These are phyloP conservation scores for Eidolon dupreanum DNA, from an alignment of 2,797 vertebrate genomes.

Conservation along the genomic window DNA sequence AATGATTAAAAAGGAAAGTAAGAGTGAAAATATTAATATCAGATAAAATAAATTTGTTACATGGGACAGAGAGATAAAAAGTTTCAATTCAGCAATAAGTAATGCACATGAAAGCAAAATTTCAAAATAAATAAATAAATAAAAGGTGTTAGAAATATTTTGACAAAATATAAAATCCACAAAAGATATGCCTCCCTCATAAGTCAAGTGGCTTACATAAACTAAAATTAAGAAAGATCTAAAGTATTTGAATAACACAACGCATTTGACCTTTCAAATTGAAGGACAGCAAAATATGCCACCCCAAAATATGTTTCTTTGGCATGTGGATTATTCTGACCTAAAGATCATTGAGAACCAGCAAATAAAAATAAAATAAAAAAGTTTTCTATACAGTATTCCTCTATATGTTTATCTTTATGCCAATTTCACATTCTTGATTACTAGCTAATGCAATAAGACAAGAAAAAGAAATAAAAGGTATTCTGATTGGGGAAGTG, in stretches of 20 bases:
- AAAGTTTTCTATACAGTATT: not conserved
- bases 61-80: not conserved
- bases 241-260: not conserved
- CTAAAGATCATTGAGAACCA: not conserved
- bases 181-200: not conserved
- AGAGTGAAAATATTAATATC: not conserved
- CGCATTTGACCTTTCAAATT: not conserved
- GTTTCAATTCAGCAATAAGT: not conserved
- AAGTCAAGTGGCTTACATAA: not conserved
- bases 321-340: not conserved
- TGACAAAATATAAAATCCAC: not conserved
- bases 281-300: not conserved
- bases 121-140: not conserved
- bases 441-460: not conserved
- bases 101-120: not conserved
- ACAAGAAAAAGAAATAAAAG: not conserved
- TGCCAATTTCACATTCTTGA: not conserved
- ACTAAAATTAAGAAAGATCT: not conserved
- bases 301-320: too few species aligned
- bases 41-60: not conserved
- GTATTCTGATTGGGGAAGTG: not conserved
- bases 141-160: not conserved
- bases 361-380: not conserved
- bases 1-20: not conserved
- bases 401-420: not conserved